phyloP scores from a whole-genome alignment of 2,113 vertebrate species.

The Notothenia rossii region DNA sequence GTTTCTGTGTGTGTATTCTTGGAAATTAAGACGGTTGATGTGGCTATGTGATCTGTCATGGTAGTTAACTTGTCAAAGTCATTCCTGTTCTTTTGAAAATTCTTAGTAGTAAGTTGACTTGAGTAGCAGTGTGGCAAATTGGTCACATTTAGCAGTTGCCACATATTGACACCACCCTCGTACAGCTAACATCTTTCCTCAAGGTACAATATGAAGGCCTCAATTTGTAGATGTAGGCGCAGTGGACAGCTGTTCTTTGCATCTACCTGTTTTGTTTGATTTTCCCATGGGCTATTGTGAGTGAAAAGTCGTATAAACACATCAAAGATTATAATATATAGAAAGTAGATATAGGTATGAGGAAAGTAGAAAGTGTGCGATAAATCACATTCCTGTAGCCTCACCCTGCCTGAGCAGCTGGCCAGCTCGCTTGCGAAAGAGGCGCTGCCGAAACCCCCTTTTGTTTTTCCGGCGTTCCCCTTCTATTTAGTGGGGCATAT shows the following conservation, averaged over 20 bases:
- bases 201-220: neutral
- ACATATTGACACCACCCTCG: conserved; percentile 15
- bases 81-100: conserved; percentile 53
- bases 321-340: neutral
- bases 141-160: neutral
- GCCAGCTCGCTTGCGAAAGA: conserved; percentile 79
- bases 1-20: conserved; percentile 61
- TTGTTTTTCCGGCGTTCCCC: conserved; percentile 82
- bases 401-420: conserved; percentile 68
- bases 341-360: conserved; percentile 33
- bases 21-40: conserved; percentile 59
- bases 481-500: conserved; percentile 77
- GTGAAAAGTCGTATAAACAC: neutral
- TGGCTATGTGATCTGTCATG: conserved; percentile 52
- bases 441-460: conserved; percentile 73
- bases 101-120: conserved; percentile 9
- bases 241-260: neutral
- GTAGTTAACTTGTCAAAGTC: conserved; percentile 30
- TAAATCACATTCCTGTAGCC: conserved; percentile 57
- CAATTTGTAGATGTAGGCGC: neutral
- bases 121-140: conserved; percentile 29
- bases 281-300: neutral
- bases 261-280: neutral
- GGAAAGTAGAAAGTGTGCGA: conserved; percentile 20
- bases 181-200: neutral